These are phyloP conservation scores for Rhea pennata DNA, from an alignment of 2,113 vertebrate species.

Conservation along the genomic window DNA sequence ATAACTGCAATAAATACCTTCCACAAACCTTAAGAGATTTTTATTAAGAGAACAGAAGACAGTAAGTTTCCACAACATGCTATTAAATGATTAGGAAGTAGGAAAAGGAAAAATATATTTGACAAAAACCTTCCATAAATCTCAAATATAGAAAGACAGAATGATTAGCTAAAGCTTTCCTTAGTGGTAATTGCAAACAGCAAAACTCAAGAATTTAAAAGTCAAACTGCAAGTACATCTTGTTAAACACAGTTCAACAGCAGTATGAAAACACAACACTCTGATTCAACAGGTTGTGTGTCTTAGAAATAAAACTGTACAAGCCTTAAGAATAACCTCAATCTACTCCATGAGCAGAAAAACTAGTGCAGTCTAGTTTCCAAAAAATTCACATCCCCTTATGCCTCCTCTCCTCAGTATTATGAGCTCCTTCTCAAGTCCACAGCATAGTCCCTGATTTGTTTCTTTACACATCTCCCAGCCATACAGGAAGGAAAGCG, in stretches of 20 bases:
- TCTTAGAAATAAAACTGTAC: neutral
- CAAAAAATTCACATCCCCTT: neutral
- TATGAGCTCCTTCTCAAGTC: neutral
- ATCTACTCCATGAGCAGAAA: neutral
- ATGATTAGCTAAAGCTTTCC: neutral
- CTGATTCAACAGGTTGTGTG: neutral
- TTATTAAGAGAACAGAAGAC: neutral
- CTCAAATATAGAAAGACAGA: neutral
- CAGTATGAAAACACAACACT: neutral
- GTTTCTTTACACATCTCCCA: neutral
- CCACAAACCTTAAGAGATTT: neutral
- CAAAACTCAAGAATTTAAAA: neutral
- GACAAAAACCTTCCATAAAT: neutral
- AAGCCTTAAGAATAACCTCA: neutral
- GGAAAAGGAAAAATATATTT: neutral
- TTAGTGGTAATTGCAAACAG: fast-evolving
- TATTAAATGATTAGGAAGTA: neutral
- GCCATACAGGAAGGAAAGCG: neutral
- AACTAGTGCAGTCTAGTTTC: neutral
- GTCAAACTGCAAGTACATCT: neutral
- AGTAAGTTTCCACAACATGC: neutral
- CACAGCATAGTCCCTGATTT: neutral
- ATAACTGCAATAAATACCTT: neutral
- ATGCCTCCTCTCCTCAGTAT: neutral
- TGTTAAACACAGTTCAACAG: neutral